Base-by-base conservation (phyloP, 2,888 invertebrate species). In the Eupithecia subfuscata region DNA sequence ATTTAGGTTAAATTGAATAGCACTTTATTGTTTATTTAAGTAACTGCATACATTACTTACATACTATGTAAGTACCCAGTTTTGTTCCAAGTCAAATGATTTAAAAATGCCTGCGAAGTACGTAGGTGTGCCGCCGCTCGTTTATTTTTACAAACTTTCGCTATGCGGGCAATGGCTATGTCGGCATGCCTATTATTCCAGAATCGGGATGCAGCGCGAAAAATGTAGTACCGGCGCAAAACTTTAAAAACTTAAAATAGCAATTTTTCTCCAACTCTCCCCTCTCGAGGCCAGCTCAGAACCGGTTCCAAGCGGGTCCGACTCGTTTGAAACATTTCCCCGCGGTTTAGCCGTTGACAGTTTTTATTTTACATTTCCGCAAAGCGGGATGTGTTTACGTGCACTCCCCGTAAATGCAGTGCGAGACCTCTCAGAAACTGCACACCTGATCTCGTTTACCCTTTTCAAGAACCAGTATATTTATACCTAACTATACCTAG, bases 291-390 rank as follows among this genome's bases (percentile, higher is more conserved):
- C 77, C 78, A 80, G 79, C 69, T 75, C 81, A 75, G 74, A 85
- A 87, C 87, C 82, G 85, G 86, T 85, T 84, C 71, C 25, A 45
- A 82, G 84, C 85, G 79, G 79, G 82, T 85, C 81, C 79, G 78
- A 82, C 85, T 84, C 80, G 86, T 85, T 85, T 84, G 79, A 82
- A 79, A 82, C 84, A 83, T 86, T 88, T 86, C 87, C 85, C 82
- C 75, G 77, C 80, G 76, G 52, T 78, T 80, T 83, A 78, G 78
- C 74, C 75, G 71, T 73, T 79, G 83, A 85, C 82, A 82, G 82
- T 85, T 86, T 85, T 86, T 84, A 82, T 83, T 80, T 80, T 73
- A 82, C 78, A 83, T 82, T 84, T 83, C 82, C 80, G 82, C 80
- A 83, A 79, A 83, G 70, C 71, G 75, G 67, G 71, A 34, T 65